Conservation (phyloP, 2,888 invertebrate species). For the Eristalis tenax region DNA sequence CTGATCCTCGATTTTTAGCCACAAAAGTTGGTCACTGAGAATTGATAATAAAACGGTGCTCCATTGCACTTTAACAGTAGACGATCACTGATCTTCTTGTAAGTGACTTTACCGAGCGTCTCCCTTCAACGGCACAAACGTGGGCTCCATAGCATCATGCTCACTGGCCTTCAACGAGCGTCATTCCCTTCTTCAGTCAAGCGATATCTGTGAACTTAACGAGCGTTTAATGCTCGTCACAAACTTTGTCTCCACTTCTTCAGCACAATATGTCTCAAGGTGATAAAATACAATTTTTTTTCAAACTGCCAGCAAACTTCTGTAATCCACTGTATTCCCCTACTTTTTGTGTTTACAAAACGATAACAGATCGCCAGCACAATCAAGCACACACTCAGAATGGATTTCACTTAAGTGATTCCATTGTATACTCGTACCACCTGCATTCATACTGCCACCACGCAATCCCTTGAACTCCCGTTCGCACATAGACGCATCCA, state of each 20-base stretch:
- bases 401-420: background rate
- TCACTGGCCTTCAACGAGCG: background rate
- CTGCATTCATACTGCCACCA: background rate
- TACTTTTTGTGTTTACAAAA: constrained; percentile 36
- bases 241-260: background rate
- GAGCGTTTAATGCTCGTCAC: background rate
- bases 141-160: background rate
- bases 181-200: background rate
- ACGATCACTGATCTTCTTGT: too few species aligned
- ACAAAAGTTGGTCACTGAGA: too few species aligned
- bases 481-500: background rate
- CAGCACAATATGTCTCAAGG: too few species aligned
- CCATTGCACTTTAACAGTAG: too few species aligned
- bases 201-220: too few species aligned
- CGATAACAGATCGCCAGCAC: constrained; percentile 43
- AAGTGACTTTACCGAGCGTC: too few species aligned
- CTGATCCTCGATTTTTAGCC: too few species aligned
- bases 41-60: too few species aligned
- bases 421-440: constrained; percentile 12
- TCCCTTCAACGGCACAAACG: too few species aligned
- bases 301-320: background rate
- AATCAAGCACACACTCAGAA: constrained; percentile 33
- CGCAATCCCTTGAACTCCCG: background rate
- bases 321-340: constrained; percentile 30
- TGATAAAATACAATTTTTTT: too few species aligned